Conservation (phyloP, 2,797 vertebrate genomes). For the Pipistrellus pipistrellus region DNA sequence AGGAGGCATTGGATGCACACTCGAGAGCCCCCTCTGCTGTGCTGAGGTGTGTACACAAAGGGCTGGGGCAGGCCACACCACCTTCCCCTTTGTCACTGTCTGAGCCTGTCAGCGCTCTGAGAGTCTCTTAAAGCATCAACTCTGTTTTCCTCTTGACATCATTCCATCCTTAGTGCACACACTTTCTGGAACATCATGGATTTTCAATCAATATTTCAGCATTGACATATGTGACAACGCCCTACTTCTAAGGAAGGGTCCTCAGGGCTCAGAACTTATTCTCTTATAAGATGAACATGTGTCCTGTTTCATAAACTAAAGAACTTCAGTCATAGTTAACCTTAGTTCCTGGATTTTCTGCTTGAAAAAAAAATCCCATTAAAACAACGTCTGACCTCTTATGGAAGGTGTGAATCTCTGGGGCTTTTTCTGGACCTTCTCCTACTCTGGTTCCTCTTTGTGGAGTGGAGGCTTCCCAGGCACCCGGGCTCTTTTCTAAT, state of each 20-base stretch:
- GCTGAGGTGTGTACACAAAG: neutral
- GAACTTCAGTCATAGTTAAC: constrained; percentile 27
- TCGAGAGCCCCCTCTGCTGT: neutral
- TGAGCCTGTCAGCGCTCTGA: neutral
- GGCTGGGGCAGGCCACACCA: neutral
- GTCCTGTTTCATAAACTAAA: neutral
- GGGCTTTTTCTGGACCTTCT: neutral
- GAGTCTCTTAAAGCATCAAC: neutral
- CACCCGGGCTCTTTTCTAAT: neutral
- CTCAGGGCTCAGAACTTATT: neutral
- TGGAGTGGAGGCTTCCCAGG: neutral
- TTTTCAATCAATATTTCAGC: constrained; percentile 9
- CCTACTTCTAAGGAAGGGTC: neutral
- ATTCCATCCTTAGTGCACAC: neutral
- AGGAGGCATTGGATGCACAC: neutral
- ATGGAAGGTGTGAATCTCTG: neutral
- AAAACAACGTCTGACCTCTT: neutral
- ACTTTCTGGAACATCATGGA: neutral
- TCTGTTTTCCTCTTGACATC: neutral
- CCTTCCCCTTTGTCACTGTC: neutral
- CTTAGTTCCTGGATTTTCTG: constrained; percentile 13
- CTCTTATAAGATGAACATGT: constrained; percentile 14
- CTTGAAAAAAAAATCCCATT: constrained; percentile 28
- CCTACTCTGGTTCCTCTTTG: constrained; percentile 3
- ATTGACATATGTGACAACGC: constrained; percentile 8